phyloP scores from a whole-genome alignment of 2,888 invertebrate species.

The Mesochorus sp. region DNA sequence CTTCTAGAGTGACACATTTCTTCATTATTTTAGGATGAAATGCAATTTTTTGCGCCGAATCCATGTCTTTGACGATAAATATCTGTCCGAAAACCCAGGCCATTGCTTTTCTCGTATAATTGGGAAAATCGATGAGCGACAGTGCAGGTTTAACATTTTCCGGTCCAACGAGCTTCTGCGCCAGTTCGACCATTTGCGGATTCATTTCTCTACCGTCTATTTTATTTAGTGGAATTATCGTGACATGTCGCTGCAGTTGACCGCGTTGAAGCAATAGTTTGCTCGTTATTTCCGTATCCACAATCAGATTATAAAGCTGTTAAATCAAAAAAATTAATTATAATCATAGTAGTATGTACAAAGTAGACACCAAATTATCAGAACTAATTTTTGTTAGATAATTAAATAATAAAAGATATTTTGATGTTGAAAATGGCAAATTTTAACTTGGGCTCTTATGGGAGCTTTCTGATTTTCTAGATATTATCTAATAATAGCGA shows the following conservation, averaged over 20 bases:
- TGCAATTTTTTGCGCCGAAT: constrained; percentile 91
- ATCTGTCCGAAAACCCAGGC: constrained; percentile 93
- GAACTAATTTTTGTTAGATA: too few relatives aligned
- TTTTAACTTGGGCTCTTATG: too few relatives aligned
- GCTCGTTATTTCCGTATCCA: constrained; percentile 92
- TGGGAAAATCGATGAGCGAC: constrained; percentile 89
- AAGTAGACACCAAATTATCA: too few relatives aligned
- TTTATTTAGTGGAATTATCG: constrained; percentile 96
- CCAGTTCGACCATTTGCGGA: constrained; percentile 84
- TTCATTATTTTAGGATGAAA: constrained; percentile 88
- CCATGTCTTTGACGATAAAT: constrained; percentile 92
- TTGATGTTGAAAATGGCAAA: too few relatives aligned
- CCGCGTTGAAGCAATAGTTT: constrained; percentile 93
- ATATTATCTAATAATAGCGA: too few relatives aligned
- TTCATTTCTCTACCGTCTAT: constrained; percentile 87
- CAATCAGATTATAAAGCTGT: constrained; percentile 95
- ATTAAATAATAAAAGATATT: too few relatives aligned
- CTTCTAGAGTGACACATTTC: constrained; percentile 93
- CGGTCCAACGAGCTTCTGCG: constrained; percentile 89
- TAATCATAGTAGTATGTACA: too few relatives aligned
- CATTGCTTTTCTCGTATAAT: constrained; percentile 89
- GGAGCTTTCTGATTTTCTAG: too few relatives aligned
- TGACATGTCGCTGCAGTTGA: constrained; percentile 90
- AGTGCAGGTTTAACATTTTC: constrained; percentile 93
- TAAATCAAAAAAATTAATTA: constrained; percentile 67